Conservation (phyloP, 1,140 invertebrate species). For the Drosophila malerkotliana region DNA sequence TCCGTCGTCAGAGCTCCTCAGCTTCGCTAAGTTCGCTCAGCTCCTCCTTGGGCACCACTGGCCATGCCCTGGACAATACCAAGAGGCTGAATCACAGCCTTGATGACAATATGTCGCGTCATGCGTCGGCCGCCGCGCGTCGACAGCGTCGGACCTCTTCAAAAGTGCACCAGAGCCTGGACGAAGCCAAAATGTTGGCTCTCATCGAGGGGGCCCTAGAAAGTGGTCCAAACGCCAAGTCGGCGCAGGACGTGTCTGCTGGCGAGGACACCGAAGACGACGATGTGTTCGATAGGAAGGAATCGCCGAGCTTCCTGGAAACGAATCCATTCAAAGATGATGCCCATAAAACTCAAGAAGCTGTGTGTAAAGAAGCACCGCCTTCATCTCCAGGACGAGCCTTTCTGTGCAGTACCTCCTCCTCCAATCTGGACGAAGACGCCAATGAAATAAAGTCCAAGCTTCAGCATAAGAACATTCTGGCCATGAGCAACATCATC, state of each 20-base stretch:
- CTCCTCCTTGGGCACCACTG: constrained; percentile 57
- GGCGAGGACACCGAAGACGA: constrained; percentile 65
- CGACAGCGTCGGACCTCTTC: constrained; percentile 54
- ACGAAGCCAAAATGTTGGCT: constrained; percentile 85
- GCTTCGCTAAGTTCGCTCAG: constrained; percentile 85
- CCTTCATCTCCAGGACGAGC: constrained; percentile 29
- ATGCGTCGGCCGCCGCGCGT: constrained; percentile 46
- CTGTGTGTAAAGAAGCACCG: background rate
- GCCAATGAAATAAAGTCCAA: constrained; percentile 19
- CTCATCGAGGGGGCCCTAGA: constrained; percentile 64
- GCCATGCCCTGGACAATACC: constrained; percentile 60
- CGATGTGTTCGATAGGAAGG: constrained; percentile 70
- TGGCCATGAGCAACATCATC: constrained; percentile 80
- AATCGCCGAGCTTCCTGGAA: constrained; percentile 67
- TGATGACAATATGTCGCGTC: constrained; percentile 87
- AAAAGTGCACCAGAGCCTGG: constrained; percentile 86
- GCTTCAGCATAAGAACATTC: constrained; percentile 69
- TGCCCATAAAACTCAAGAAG: constrained; percentile 38
- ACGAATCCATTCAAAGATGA: constrained; percentile 82
- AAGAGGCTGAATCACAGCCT: constrained; percentile 88
- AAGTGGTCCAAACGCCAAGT: constrained; percentile 30
- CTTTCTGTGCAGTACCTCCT: constrained; percentile 57
- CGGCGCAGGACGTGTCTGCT: constrained; percentile 36
- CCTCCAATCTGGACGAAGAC: constrained; percentile 48
- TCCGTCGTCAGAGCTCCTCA: constrained; percentile 91